A percentile compares a stretch with the other conserved stretches of the same genome.
Evolutionary conservation across 2,888 invertebrate genomes (phyloP).

Genomic region (Amorpha juglandis): DNA sequence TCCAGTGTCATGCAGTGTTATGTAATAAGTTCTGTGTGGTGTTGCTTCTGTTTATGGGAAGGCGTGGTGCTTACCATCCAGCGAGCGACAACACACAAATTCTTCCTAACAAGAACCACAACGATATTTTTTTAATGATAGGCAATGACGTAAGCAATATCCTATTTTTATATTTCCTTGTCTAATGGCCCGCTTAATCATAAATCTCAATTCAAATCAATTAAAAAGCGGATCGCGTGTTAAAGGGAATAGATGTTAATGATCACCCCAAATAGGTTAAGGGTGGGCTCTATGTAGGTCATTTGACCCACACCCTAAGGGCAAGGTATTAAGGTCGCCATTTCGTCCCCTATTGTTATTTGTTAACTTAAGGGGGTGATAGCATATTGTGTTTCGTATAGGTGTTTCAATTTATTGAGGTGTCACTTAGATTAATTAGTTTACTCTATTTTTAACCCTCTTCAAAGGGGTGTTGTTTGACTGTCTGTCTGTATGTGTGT

Average conservation of each 20-base stretch:
- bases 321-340: conserved; percentile 9
- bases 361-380: neutral
- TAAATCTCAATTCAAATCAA: neutral
- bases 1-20: no score
- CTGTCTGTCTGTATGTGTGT: no score
- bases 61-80: no score
- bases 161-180: neutral
- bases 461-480: neutral
- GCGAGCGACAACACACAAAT: no score
- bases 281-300: conserved; percentile 35
- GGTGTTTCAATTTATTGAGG: conserved; percentile 3
- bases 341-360: conserved; percentile 29
- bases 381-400: conserved; percentile 8
- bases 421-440: neutral
- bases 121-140: no score
- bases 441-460: neutral
- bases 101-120: no score
- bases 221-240: conserved; percentile 16
- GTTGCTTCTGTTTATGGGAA: no score
- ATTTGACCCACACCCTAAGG: conserved; percentile 27
- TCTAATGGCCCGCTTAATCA: neutral
- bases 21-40: no score
- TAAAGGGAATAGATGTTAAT: conserved; percentile 13
- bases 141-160: neutral
- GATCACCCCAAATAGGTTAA: conserved; percentile 29